A percentile compares a stretch with the other conserved stretches of the same genome.
These are phyloP conservation scores for Garra rufa DNA, from an alignment of 2,113 vertebrate species.

Conservation along the genomic window DNA sequence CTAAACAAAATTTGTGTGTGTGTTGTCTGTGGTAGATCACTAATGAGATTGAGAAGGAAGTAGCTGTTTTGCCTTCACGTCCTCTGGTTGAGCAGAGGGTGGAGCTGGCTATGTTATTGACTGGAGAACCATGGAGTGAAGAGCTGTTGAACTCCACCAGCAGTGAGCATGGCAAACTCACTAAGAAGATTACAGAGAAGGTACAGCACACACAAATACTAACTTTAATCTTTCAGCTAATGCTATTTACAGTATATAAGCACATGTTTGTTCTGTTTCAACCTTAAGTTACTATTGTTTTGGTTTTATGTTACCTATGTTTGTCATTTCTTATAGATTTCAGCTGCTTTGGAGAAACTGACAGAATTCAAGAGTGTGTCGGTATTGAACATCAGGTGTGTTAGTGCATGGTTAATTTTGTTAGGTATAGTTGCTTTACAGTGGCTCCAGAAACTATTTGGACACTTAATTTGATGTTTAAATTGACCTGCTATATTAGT, in stretches of 20 bases:
- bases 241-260: background rate
- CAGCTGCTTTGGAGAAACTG: conserved; percentile 81
- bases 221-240: no score
- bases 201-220: conserved; percentile 64
- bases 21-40: conserved; percentile 74
- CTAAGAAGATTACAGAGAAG: conserved; percentile 82
- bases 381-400: conserved; percentile 88
- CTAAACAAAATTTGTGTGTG: background rate
- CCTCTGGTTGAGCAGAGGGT: conserved; percentile 80
- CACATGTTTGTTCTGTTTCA: background rate
- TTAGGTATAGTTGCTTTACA: background rate
- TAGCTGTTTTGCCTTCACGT: conserved; percentile 66
- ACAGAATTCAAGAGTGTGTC: conserved; percentile 86
- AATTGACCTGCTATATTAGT: no score
- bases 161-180: conserved; percentile 72
- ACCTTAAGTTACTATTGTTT: background rate
- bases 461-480: background rate
- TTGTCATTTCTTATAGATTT: conserved; percentile 75
- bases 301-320: background rate
- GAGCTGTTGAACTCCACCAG: conserved; percentile 79
- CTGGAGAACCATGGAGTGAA: conserved; percentile 76
- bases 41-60: conserved; percentile 82
- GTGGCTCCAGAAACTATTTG: background rate
- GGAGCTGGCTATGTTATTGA: conserved; percentile 84
- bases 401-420: conserved; percentile 7